A percentile compares a stretch with the other conserved stretches of the same genome.
phyloP scores from a whole-genome alignment of 2,797 vertebrate species.

The Peromyscus eremicus region DNA sequence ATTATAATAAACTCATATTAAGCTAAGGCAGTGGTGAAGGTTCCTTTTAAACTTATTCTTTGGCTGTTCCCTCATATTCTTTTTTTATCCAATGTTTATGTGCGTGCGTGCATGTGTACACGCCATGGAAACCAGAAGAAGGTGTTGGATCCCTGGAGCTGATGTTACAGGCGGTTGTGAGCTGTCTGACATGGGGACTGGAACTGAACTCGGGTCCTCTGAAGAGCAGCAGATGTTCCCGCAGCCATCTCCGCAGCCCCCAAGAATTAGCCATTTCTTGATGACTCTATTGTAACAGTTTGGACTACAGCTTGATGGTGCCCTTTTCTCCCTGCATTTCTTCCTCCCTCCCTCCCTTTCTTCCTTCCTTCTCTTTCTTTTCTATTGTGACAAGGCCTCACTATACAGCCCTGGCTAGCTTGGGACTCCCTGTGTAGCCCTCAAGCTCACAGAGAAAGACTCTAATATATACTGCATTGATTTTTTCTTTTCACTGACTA shows the following conservation, averaged over 20 bases:
- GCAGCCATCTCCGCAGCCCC: neutral
- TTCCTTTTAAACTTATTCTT: neutral
- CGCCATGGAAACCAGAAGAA: neutral
- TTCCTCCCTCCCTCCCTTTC: too few species aligned
- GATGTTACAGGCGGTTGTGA: neutral
- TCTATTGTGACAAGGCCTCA: neutral
- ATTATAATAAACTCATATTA: neutral
- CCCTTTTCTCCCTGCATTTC: neutral
- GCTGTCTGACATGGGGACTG: neutral
- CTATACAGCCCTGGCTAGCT: neutral
- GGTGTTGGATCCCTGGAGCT: neutral
- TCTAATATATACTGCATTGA: neutral
- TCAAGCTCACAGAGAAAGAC: neutral
- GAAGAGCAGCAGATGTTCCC: neutral
- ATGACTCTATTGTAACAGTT: neutral
- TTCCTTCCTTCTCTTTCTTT: neutral
- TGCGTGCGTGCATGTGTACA: neutral
- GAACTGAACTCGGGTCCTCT: neutral
- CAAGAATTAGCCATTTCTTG: neutral
- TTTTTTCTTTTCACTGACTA: neutral
- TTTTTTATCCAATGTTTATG: neutral
- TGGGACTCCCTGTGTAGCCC: neutral
- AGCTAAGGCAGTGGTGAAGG: neutral
- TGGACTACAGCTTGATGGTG: neutral
- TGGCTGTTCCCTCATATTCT: neutral